These are phyloP conservation scores for Dichetophora obliterata DNA, from an alignment of 2,888 invertebrate genomes.

Conservation along the genomic window DNA sequence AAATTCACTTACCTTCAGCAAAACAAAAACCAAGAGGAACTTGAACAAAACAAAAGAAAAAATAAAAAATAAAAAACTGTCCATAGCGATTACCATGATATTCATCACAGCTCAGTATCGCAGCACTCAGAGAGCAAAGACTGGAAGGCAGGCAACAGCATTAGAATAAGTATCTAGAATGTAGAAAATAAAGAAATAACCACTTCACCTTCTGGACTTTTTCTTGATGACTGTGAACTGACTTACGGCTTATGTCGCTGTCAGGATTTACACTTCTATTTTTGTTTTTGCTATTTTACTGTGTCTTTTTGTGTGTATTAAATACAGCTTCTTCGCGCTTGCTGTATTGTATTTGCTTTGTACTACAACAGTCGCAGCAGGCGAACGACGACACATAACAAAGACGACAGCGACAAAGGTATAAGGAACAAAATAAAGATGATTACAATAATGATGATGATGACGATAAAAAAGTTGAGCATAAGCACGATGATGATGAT, in stretches of 20 bases:
- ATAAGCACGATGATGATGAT: too few relatives aligned
- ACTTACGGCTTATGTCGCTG: background rate
- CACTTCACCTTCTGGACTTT: slow-evolving; percentile 21
- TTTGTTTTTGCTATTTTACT: background rate
- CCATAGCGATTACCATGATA: slow-evolving; percentile 5
- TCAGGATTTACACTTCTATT: background rate
- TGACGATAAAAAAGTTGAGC: too few relatives aligned
- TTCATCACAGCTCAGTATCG: background rate
- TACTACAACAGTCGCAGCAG: too few relatives aligned
- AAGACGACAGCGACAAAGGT: too few relatives aligned
- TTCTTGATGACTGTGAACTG: slow-evolving; percentile 3
- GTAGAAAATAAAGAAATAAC: background rate
- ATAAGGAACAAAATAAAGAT: too few relatives aligned
- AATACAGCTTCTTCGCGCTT: too few relatives aligned
- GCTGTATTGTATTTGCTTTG: too few relatives aligned
- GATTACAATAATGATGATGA: too few relatives aligned
- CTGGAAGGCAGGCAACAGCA: background rate
- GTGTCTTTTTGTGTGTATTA: too few relatives aligned
- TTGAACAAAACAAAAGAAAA: background rate
- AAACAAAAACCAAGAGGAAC: background rate
- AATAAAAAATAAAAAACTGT: background rate
- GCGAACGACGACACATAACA: too few relatives aligned
- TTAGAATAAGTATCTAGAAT: background rate
- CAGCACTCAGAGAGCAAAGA: background rate
- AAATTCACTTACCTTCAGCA: too few relatives aligned